These are phyloP conservation scores for Cephus sareptanus DNA, from an alignment of 2,888 invertebrate genomes.

Conservation along the genomic window DNA sequence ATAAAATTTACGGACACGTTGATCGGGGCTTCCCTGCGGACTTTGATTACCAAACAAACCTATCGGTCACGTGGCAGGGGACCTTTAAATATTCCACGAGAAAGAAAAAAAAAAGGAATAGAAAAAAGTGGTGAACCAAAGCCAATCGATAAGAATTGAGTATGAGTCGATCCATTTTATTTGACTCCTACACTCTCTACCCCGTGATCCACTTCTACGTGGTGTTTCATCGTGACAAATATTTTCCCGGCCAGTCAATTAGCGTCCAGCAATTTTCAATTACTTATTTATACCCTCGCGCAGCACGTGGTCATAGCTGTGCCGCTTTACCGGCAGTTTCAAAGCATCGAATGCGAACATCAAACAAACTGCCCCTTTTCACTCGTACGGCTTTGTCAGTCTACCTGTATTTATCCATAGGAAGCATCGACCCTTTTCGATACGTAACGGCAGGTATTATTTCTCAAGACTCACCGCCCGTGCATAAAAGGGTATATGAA, in stretches of 20 bases:
- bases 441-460: neutral
- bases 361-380: neutral
- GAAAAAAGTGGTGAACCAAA: neutral
- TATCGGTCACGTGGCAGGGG: neutral
- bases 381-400: neutral
- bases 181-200: no score
- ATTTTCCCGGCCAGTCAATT: neutral
- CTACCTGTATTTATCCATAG: neutral
- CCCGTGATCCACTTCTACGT: neutral
- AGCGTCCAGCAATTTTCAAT: neutral
- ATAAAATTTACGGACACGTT: neutral
- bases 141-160: neutral
- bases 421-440: neutral
- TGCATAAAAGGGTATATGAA: neutral
- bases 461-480: neutral
- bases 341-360: neutral
- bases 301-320: neutral
- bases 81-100: neutral
- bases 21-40: neutral
- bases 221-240: neutral
- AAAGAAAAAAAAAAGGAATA: neutral
- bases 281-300: neutral
- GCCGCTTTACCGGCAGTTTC: neutral
- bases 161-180: neutral
- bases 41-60: neutral